phyloP scores from a whole-genome alignment of 1,140 invertebrate genomes.

The Panagrolaimus sp. region DNA sequence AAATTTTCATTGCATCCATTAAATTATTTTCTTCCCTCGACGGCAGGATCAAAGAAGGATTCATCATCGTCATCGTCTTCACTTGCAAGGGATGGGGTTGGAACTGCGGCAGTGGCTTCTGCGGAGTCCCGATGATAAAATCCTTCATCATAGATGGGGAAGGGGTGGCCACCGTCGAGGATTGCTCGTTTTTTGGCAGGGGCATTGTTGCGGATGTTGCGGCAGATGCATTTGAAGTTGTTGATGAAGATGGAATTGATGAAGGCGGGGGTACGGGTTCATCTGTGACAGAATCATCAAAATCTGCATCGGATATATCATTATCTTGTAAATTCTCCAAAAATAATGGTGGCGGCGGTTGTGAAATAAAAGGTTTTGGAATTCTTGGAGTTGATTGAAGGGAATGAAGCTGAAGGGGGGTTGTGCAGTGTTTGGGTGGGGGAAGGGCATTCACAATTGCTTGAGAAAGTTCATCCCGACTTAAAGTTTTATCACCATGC shows the following conservation, averaged over 20 bases:
- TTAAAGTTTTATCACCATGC: background rate
- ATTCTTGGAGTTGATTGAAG: background rate
- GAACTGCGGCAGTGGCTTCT: no score
- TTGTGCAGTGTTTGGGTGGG: background rate
- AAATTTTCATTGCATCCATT: background rate
- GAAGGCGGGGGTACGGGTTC: background rate
- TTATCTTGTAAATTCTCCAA: background rate
- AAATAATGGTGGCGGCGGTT: background rate
- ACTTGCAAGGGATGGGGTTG: background rate
- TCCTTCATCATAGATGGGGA: no score
- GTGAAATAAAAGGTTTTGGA: background rate
- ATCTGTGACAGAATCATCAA: background rate
- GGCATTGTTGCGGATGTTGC: constrained; percentile 1
- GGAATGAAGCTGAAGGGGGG: background rate
- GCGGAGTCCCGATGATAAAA: no score
- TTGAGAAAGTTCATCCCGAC: background rate
- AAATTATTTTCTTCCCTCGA: background rate
- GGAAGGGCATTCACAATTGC: background rate
- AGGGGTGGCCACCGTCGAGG: no score
- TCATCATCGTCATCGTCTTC: background rate
- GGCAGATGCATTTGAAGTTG: background rate
- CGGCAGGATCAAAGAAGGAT: background rate
- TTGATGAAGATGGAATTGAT: background rate
- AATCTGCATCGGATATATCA: background rate
- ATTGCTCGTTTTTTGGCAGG: background rate